phyloP scores from a whole-genome alignment of 2,113 vertebrate genomes.

The Etheostoma cragini region DNA sequence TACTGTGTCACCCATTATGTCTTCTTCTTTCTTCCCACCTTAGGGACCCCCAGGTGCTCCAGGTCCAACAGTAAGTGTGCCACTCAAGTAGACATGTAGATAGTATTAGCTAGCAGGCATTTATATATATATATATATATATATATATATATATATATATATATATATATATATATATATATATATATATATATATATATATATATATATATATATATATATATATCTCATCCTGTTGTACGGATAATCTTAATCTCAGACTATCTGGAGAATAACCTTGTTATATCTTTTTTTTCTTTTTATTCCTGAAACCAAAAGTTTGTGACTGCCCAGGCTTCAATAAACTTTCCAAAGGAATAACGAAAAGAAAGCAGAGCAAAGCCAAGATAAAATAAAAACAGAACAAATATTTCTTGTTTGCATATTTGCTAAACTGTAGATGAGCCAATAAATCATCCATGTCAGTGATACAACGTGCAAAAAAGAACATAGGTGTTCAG shows the following conservation, averaged over 20 bases:
- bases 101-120: neutral
- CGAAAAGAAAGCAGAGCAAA: constrained; percentile 6
- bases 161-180: neutral
- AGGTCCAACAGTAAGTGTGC: constrained; percentile 89
- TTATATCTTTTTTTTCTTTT: neutral
- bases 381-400: neutral
- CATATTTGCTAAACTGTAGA: constrained; percentile 8
- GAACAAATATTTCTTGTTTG: neutral
- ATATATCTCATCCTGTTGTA: neutral
- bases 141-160: too few species aligned
- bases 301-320: constrained; percentile 1
- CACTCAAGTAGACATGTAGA: neutral
- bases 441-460: neutral
- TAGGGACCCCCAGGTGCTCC: constrained; percentile 92
- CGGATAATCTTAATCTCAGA: constrained; percentile 1
- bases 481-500: neutral
- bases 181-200: too few species aligned
- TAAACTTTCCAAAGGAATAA: neutral
- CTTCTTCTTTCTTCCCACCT: constrained; percentile 37
- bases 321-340: neutral
- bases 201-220: too few species aligned
- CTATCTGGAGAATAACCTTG: neutral
- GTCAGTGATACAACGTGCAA: neutral
- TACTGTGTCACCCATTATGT: constrained; percentile 19
- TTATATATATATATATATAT: neutral